Conservation (phyloP, 2,113 vertebrate genomes). For the Ahaetulla prasina region DNA sequence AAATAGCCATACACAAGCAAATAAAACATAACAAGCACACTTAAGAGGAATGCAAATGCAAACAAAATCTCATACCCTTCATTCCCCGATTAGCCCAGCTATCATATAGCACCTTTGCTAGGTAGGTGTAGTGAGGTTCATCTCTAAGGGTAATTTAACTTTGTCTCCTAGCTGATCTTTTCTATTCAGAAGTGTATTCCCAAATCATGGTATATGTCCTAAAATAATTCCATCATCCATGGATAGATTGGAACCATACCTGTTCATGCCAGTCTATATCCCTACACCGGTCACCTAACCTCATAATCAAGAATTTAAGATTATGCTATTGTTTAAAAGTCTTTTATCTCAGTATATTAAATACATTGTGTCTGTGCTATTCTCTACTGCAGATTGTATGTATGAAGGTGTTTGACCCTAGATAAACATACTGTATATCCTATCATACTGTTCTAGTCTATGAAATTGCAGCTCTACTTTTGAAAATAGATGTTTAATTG, state of each 20-base stretch:
- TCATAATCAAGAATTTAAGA: not conserved
- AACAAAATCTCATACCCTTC: not conserved
- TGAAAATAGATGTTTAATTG: not conserved
- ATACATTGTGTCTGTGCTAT: not conserved
- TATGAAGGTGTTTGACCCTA: not conserved
- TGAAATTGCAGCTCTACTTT: not conserved
- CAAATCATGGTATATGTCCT: not conserved
- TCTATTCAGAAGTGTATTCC: not conserved
- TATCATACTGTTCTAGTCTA: not conserved
- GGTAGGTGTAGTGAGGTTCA: not conserved
- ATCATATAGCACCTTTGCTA: not conserved
- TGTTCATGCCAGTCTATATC: not conserved
- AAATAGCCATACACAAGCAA: not conserved
- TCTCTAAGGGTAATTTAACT: not conserved
- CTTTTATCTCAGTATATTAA: not conserved
- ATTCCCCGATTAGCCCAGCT: not conserved
- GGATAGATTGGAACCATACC: not conserved
- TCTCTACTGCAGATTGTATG: not conserved
- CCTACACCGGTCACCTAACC: not conserved
- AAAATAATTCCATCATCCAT: not conserved
- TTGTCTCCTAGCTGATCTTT: not conserved
- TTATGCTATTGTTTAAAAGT: not conserved
- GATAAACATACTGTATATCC: not conserved
- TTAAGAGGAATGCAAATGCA: not conserved
- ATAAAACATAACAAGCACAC: not conserved